phyloP scores from a whole-genome alignment of 2,888 invertebrate species.

The Erebia palarica region DNA sequence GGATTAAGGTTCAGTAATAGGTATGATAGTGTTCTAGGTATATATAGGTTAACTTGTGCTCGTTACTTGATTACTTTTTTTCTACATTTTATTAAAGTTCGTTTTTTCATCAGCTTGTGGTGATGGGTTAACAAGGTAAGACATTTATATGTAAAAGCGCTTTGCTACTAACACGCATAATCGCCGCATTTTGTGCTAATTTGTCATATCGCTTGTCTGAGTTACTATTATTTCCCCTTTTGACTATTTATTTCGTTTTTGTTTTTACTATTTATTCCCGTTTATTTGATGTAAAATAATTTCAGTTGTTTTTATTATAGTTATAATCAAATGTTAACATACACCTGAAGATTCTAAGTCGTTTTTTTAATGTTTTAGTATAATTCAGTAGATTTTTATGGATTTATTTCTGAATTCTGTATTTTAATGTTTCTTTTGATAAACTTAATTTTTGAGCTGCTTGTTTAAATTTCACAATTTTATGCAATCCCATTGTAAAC shows the following conservation, averaged over 20 bases:
- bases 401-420: too few relatives aligned
- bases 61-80: slow-evolving; percentile 36
- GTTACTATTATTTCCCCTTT: slow-evolving; percentile 35
- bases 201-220: slow-evolving; percentile 40
- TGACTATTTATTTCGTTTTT: slow-evolving; percentile 37
- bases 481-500: slow-evolving; percentile 1
- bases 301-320: background rate
- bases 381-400: slow-evolving; percentile 13
- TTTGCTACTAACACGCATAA: slow-evolving; percentile 62
- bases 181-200: slow-evolving; percentile 56
- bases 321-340: background rate
- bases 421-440: slow-evolving; percentile 32
- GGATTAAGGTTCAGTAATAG: slow-evolving; percentile 46
- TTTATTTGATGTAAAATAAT: slow-evolving; percentile 25
- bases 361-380: background rate
- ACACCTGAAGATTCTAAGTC: background rate
- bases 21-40: slow-evolving; percentile 37
- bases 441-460: slow-evolving; percentile 29
- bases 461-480: slow-evolving; percentile 27
- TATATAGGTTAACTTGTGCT: slow-evolving; percentile 43
- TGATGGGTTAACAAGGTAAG: slow-evolving; percentile 77
- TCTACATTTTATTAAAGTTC: slow-evolving; percentile 50
- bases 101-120: slow-evolving; percentile 63
- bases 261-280: slow-evolving; percentile 30
- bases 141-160: slow-evolving; percentile 53